Conservation (phyloP, 2,797 vertebrate species). For the Melanitta fusca region DNA sequence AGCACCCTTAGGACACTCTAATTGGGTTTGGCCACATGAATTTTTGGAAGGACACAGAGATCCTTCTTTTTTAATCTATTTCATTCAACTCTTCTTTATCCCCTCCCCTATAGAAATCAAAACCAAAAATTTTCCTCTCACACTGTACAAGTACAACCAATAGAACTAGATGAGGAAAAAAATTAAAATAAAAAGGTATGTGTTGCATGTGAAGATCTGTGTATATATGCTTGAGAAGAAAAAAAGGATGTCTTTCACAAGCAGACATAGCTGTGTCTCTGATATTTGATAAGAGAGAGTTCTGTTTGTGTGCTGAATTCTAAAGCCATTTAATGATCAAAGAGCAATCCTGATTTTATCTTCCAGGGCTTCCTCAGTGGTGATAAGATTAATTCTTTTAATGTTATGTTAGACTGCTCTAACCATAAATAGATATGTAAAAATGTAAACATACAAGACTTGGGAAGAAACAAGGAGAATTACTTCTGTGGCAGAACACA, state of each 20-base stretch:
- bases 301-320: conserved; percentile 52
- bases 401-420: not conserved
- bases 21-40: no score
- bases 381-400: conserved; percentile 67
- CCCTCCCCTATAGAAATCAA: not conserved
- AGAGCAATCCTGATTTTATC: conserved; percentile 64
- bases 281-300: conserved; percentile 50
- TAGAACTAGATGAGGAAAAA: not conserved
- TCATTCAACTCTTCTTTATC: not conserved
- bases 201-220: not conserved
- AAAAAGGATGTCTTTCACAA: conserved; percentile 20
- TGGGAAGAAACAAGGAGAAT: not conserved
- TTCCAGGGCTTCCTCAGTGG: conserved; percentile 40
- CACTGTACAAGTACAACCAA: not conserved
- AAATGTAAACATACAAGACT: not conserved
- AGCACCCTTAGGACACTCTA: not conserved
- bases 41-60: not conserved
- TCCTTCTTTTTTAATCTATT: not conserved
- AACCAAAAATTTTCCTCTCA: not conserved
- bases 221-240: not conserved
- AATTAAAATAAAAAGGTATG: not conserved
- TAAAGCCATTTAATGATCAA: conserved; percentile 59
- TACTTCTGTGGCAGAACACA: not conserved
- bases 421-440: conserved; percentile 39
- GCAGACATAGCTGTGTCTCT: not conserved